Evolutionary conservation across 1,140 invertebrate species (phyloP).

Genomic region (Ladona fulva): DNA sequence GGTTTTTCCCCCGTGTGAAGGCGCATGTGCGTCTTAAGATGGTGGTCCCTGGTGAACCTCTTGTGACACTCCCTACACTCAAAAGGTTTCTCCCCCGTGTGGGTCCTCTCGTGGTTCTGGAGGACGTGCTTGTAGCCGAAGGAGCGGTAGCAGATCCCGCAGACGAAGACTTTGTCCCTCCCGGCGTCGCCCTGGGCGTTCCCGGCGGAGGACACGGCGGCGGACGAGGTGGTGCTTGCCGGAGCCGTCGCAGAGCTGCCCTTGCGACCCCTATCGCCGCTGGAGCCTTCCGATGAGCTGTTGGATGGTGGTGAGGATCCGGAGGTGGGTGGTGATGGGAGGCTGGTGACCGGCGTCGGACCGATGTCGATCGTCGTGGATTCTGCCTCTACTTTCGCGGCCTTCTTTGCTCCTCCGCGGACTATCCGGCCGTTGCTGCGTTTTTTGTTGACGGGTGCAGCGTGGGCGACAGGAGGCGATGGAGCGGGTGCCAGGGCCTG

Average conservation of each 20-base stretch:
- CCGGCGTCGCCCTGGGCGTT: slow-evolving; percentile 38
- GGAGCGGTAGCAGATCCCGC: slow-evolving; percentile 72
- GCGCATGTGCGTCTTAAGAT: slow-evolving; percentile 86
- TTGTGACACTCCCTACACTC: slow-evolving; percentile 91
- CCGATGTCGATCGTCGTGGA: slow-evolving; percentile 32
- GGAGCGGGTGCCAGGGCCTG: slow-evolving; percentile 32
- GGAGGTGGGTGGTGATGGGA: slow-evolving; percentile 39
- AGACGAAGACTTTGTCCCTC: slow-evolving; percentile 76
- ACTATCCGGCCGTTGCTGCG: slow-evolving; percentile 40
- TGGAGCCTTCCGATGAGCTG: slow-evolving; percentile 14
- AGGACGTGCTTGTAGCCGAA: slow-evolving; percentile 93
- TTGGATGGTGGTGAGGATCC: slow-evolving; percentile 41
- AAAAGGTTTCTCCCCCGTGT: slow-evolving; percentile 95
- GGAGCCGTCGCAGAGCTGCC: neutral
- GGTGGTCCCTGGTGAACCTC: slow-evolving; percentile 91
- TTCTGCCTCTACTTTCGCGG: slow-evolving; percentile 30
- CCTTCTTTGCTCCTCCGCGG: slow-evolving; percentile 35
- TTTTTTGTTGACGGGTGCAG: slow-evolving; percentile 32
- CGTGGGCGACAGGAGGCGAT: slow-evolving; percentile 29
- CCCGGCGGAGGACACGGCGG: slow-evolving; percentile 34
- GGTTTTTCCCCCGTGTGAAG: slow-evolving; percentile 90
- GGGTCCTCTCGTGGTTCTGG: slow-evolving; percentile 92
- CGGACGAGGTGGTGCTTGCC: neutral
- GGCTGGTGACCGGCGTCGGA: slow-evolving; percentile 33
- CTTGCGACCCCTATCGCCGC: neutral